A percentile compares a stretch with the other conserved stretches of the same genome.
Evolutionary conservation across 2,113 vertebrate species (phyloP).

Genomic region (Zootoca vivipara): DNA sequence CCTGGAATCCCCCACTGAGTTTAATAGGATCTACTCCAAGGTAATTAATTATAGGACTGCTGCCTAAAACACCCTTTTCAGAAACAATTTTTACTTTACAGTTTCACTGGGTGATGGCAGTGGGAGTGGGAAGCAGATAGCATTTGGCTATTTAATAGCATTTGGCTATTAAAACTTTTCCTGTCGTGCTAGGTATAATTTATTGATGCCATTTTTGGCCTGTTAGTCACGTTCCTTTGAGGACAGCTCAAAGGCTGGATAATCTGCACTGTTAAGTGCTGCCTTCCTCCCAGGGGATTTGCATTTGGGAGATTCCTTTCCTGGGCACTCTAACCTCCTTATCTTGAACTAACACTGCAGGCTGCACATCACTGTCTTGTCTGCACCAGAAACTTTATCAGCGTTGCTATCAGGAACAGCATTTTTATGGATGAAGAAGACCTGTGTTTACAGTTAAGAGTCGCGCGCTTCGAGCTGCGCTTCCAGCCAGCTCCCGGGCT

Average conservation of each 20-base stretch:
- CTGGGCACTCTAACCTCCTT: conserved; percentile 19
- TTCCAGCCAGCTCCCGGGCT: no score
- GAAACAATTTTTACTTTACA: not conserved
- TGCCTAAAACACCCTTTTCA: not conserved
- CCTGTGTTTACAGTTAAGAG: conserved; percentile 51
- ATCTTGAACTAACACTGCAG: conserved; percentile 53
- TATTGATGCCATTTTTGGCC: conserved; percentile 16
- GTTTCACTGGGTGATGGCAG: not conserved
- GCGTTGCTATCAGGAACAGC: conserved; percentile 44
- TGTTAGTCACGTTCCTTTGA: conserved; percentile 25
- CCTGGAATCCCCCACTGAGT: not conserved
- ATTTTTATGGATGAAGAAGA: conserved; percentile 40
- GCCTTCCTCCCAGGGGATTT: conserved; percentile 38
- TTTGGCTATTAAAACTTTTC: not conserved
- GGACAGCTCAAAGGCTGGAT: not conserved
- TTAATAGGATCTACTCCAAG: not conserved
- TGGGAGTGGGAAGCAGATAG: no score
- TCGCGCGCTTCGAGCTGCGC: no score
- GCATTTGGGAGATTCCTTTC: conserved; percentile 40
- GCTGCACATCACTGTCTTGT: conserved; percentile 36
- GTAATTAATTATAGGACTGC: not conserved
- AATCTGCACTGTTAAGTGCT: conserved; percentile 25
- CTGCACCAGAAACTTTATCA: conserved; percentile 56
- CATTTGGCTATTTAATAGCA: no score
- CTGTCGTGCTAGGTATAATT: conserved; percentile 17